These are phyloP conservation scores for Patagioenas fasciata DNA, from an alignment of 2,113 vertebrate species.

Conservation along the genomic window DNA sequence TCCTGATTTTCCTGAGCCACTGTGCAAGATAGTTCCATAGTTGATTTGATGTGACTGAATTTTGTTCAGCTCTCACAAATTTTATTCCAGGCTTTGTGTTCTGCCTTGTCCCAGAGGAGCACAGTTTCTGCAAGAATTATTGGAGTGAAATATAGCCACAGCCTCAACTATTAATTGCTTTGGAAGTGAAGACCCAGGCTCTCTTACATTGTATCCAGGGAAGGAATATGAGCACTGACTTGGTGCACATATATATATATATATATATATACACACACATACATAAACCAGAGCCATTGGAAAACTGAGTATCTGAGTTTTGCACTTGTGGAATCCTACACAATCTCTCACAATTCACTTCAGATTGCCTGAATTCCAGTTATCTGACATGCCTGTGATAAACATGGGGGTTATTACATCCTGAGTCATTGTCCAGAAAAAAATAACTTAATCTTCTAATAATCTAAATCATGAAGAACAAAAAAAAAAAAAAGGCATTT, in stretches of 20 bases:
- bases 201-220: background rate
- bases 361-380: background rate
- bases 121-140: background rate
- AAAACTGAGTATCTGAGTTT: background rate
- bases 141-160: background rate
- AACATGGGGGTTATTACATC: background rate
- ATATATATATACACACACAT: background rate
- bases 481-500: background rate
- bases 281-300: background rate
- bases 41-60: background rate
- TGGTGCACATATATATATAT: background rate
- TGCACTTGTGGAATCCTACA: background rate
- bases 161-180: background rate
- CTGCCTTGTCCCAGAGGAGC: background rate
- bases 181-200: background rate
- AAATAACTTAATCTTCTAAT: slow-evolving; percentile 6
- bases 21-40: background rate
- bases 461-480: background rate
- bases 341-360: background rate
- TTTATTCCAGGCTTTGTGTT: background rate
- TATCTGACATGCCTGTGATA: background rate
- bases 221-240: background rate
- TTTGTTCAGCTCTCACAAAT: background rate
- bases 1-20: background rate
- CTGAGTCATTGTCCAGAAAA: background rate